Conservation (phyloP, 1,140 invertebrate genomes). For the Proales similis region DNA sequence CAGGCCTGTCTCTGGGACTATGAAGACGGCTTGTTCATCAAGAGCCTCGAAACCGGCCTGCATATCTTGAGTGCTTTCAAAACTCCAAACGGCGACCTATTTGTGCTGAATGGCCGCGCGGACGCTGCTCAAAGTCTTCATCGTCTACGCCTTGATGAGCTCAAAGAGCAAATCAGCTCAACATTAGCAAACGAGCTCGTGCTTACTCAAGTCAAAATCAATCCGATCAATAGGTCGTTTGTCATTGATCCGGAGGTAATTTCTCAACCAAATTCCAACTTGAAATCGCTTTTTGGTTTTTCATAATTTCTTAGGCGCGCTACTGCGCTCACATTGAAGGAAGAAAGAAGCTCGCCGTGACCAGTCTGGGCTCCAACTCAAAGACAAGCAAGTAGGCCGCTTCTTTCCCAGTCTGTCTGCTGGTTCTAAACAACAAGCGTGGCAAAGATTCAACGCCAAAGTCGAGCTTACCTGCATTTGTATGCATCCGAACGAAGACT, state of each 20-base stretch:
- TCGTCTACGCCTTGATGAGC: background rate
- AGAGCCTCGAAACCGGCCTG: background rate
- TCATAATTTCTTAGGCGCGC: background rate
- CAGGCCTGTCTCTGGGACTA: slow-evolving; percentile 32
- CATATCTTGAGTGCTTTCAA: background rate
- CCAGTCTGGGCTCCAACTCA: background rate
- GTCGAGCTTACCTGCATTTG: slow-evolving; percentile 61
- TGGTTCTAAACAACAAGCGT: background rate
- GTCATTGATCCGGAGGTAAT: slow-evolving; percentile 24
- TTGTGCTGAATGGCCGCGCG: background rate
- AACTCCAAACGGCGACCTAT: background rate
- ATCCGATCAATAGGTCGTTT: slow-evolving; percentile 9
- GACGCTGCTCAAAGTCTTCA: slow-evolving; percentile 6
- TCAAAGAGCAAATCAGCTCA: background rate
- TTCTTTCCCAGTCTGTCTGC: background rate
- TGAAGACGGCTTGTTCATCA: slow-evolving; percentile 28
- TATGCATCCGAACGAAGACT: slow-evolving; percentile 62
- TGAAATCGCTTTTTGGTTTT: background rate
- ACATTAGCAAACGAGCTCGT: slow-evolving; percentile 20
- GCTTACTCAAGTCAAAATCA: slow-evolving; percentile 12
- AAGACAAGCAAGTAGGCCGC: slow-evolving; percentile 8
- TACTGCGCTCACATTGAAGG: slow-evolving; percentile 14
- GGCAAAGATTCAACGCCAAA: slow-evolving; percentile 24
- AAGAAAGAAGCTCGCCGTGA: slow-evolving; percentile 8
- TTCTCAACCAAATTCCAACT: slow-evolving; percentile 18